Percentiles rank a stretch among this genome's conserved stretches.
These are phyloP conservation scores for Potamilus streckersoni DNA, from an alignment of 1,140 invertebrate genomes.

Conservation along the genomic window DNA sequence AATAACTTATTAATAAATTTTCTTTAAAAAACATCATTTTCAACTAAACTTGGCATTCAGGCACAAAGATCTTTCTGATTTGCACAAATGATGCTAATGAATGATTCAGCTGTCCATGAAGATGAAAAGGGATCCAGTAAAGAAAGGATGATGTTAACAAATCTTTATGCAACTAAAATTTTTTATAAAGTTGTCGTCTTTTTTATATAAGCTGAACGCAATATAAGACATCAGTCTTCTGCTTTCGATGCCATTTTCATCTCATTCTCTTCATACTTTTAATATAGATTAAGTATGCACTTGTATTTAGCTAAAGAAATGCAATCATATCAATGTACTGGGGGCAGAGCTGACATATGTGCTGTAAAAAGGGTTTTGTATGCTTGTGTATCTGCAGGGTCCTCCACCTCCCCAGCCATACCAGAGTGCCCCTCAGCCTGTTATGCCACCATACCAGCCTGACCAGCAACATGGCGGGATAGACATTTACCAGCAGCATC, in stretches of 20 bases:
- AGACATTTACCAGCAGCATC: background rate
- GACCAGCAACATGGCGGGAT: conserved; percentile 5
- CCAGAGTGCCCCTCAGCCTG: conserved; percentile 14
- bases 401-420: conserved; percentile 15
- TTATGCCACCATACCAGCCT: conserved; percentile 1
- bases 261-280: conserved; percentile 1
- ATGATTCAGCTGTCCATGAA: no score
- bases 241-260: background rate
- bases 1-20: no score
- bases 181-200: no score
- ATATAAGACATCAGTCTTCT: background rate
- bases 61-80: no score
- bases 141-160: no score
- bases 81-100: no score
- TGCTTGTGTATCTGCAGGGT: conserved; percentile 21
- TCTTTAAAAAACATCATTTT: no score
- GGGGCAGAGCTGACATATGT: background rate
- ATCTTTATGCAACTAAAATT: no score
- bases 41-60: no score
- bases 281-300: no score
- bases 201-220: background rate
- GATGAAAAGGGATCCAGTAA: no score
- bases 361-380: background rate
- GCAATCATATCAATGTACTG: background rate
- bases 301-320: conserved; percentile 1